These are phyloP conservation scores for Cyclopterus lumpus DNA, from an alignment of 2,797 vertebrate species.

Conservation along the genomic window DNA sequence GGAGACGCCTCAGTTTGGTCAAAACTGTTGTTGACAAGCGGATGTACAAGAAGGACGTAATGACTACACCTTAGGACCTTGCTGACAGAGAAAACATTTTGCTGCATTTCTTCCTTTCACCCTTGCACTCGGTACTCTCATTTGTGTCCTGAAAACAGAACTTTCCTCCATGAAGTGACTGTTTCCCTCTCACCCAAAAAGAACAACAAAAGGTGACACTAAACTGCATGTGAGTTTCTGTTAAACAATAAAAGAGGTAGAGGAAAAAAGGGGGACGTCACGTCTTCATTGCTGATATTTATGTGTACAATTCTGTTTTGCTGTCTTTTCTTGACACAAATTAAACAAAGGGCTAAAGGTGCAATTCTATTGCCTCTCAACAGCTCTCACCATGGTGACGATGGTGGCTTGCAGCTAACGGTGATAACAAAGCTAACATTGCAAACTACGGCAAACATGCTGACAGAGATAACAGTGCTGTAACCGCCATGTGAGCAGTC, in stretches of 20 bases:
- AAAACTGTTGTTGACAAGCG: slow-evolving; percentile 29
- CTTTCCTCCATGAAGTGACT: slow-evolving; percentile 19
- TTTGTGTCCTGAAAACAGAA: slow-evolving; percentile 19
- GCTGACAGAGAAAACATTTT: slow-evolving; percentile 22
- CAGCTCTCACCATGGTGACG: background rate
- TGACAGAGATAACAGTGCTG: background rate
- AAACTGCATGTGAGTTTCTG: slow-evolving; percentile 1
- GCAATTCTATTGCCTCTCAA: background rate
- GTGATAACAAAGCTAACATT: background rate
- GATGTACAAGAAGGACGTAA: slow-evolving; percentile 32
- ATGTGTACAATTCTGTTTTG: background rate
- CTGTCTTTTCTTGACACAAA: background rate
- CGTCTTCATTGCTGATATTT: background rate
- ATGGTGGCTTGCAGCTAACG: background rate
- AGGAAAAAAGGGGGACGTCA: background rate
- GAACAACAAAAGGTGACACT: background rate
- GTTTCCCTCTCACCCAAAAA: slow-evolving; percentile 13
- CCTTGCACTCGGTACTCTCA: background rate
- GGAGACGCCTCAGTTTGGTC: slow-evolving; percentile 35
- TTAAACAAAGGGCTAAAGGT: background rate
- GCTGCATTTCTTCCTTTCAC: slow-evolving; percentile 28
- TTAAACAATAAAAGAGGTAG: slow-evolving; percentile 1
- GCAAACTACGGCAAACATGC: too few species aligned
- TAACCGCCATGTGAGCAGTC: too few species aligned
- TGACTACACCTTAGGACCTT: slow-evolving; percentile 14